Evolutionary conservation across 2,888 invertebrate species (phyloP).

Genomic region (Rhagonycha fulva): DNA sequence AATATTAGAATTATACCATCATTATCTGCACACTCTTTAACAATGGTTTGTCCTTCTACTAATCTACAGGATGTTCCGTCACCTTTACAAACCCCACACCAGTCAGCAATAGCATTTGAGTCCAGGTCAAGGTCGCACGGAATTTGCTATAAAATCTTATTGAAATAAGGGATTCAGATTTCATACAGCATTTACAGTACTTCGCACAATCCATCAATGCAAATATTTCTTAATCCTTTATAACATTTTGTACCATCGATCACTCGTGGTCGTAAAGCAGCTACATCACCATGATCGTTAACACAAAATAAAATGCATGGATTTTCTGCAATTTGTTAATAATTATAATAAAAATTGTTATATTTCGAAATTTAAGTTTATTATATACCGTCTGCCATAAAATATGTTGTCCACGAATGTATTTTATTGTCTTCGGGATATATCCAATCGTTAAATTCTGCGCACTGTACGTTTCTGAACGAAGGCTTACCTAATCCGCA

Average conservation of each 20-base stretch:
- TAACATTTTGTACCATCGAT: slow-evolving; percentile 61
- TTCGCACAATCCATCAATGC: slow-evolving; percentile 59
- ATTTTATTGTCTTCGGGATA: slow-evolving; percentile 57
- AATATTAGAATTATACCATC: not conserved
- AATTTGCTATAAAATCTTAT: slow-evolving; percentile 51
- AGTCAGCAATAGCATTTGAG: slow-evolving; percentile 61
- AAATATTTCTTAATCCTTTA: slow-evolving; percentile 58
- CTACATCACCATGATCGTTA: slow-evolving; percentile 47
- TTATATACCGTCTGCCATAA: slow-evolving; percentile 50
- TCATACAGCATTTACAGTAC: slow-evolving; percentile 40
- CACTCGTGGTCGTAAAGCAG: slow-evolving; percentile 56
- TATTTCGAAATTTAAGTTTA: not conserved
- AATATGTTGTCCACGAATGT: slow-evolving; percentile 58
- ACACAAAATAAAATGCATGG: slow-evolving; percentile 50
- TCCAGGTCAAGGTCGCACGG: slow-evolving; percentile 62
- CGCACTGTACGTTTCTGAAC: slow-evolving; percentile 59
- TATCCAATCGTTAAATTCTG: slow-evolving; percentile 56
- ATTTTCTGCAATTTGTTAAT: slow-evolving; percentile 41
- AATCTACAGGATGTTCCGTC: slow-evolving; percentile 61
- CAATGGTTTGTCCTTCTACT: slow-evolving; percentile 40
- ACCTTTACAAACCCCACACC: slow-evolving; percentile 68
- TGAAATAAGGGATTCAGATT: not conserved
- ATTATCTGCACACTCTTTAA: not conserved
- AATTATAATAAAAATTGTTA: not conserved
- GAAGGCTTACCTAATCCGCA: slow-evolving; percentile 55